phyloP scores from a whole-genome alignment of 2,797 vertebrate species.

The Darevskia nairensis region DNA sequence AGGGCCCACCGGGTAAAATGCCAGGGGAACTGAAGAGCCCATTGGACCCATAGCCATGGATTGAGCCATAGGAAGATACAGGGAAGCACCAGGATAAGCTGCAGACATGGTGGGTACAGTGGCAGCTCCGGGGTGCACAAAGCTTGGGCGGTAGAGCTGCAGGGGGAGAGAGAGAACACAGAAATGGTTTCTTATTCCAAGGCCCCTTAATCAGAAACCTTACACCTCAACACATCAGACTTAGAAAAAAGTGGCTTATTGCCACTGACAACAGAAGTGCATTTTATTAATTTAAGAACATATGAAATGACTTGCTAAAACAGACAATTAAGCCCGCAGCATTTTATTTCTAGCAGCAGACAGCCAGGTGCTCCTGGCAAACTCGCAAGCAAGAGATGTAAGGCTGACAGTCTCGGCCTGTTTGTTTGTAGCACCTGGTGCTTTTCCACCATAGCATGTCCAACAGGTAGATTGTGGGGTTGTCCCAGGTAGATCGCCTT shows the following conservation, averaged over 20 bases:
- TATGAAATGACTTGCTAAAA: neutral
- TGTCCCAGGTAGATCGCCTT: no score
- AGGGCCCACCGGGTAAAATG: slow-evolving; percentile 92
- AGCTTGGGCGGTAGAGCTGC: slow-evolving; percentile 95
- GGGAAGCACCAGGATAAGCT: slow-evolving; percentile 88
- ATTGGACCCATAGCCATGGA: slow-evolving; percentile 87
- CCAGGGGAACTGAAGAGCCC: slow-evolving; percentile 91
- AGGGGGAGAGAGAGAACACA: neutral
- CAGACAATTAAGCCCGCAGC: neutral
- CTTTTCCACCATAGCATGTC: no score
- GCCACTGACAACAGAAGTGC: neutral
- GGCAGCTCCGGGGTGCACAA: slow-evolving; percentile 89
- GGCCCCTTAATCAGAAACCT: neutral
- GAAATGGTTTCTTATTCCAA: neutral
- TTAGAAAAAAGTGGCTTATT: neutral
- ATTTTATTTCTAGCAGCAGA: neutral
- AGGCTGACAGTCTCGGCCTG: neutral
- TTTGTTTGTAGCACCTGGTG: neutral
- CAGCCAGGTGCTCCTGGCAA: neutral
- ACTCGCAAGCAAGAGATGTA: neutral
- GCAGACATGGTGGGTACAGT: slow-evolving; percentile 92
- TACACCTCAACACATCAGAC: neutral
- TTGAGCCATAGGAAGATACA: slow-evolving; percentile 92
- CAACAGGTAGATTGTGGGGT: no score
- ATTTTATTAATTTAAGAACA: neutral